phyloP scores from a whole-genome alignment of 37 sponge, comb jelly and placozoan species.

The Hormiphora californensis region DNA sequence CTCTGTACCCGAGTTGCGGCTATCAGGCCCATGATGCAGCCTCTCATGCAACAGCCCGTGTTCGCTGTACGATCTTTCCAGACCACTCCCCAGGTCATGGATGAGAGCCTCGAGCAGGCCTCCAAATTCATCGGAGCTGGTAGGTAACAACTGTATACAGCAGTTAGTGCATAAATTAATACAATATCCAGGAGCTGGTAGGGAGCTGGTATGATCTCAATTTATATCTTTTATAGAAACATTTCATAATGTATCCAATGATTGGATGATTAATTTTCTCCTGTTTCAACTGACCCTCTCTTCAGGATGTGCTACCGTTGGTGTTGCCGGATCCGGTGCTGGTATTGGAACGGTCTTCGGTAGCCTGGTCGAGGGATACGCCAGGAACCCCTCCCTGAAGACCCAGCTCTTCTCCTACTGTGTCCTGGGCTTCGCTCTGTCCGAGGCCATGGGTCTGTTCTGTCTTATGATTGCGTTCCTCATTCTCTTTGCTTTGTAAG shows the following conservation, averaged over 20 bases:
- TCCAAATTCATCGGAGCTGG: conserved; percentile 39
- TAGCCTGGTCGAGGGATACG: conserved; percentile 74
- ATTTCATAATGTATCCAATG: too few relatives aligned
- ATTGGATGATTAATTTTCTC: neutral
- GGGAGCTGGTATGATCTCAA: too few relatives aligned
- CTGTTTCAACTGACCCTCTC: neutral
- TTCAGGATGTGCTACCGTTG: conserved; percentile 53
- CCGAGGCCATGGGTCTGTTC: conserved; percentile 91
- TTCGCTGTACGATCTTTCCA: conserved; percentile 8
- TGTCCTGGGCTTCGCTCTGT: conserved; percentile 85
- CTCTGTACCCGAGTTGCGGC: conserved; percentile 8
- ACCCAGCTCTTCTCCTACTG: conserved; percentile 88
- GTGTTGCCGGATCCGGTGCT: conserved; percentile 59
- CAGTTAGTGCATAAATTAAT: too few relatives aligned
- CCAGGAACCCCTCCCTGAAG: conserved; percentile 84
- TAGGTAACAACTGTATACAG: neutral
- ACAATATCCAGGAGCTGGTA: too few relatives aligned
- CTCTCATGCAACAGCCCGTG: neutral
- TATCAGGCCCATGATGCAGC: neutral
- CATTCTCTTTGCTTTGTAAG: conserved; percentile 79
- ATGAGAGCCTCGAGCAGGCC: conserved; percentile 30
- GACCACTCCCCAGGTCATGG: neutral
- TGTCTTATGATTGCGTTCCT: conserved; percentile 93
- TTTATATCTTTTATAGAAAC: too few relatives aligned
- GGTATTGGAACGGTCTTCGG: conserved; percentile 62